Evolutionary conservation across 1,140 invertebrate genomes (phyloP).

Genomic region (Oryctes rhinoceros): DNA sequence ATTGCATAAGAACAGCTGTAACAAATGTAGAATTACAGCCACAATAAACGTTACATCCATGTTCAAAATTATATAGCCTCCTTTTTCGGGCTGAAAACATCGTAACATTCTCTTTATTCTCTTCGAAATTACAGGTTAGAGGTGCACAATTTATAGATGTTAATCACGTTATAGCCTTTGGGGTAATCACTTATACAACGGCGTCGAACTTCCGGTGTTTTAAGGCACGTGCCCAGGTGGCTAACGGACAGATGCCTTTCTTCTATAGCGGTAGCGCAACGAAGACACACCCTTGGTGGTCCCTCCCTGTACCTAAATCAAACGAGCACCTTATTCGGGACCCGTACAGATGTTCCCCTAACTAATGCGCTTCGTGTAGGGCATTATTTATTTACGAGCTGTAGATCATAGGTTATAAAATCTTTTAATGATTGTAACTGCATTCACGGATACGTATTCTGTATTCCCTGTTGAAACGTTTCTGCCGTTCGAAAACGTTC

Average conservation of each 20-base stretch:
- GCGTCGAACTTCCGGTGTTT: constrained; percentile 3
- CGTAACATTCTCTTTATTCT: background rate
- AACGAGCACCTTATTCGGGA: too few relatives aligned
- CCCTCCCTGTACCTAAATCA: background rate
- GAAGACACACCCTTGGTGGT: background rate
- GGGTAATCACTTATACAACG: background rate
- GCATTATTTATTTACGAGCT: too few relatives aligned
- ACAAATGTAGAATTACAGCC: too few relatives aligned
- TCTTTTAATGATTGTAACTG: too few relatives aligned
- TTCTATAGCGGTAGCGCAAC: background rate
- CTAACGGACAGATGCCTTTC: background rate
- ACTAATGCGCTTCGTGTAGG: too few relatives aligned
- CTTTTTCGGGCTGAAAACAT: background rate
- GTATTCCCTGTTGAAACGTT: too few relatives aligned
- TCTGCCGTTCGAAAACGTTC: too few relatives aligned
- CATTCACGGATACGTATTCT: too few relatives aligned
- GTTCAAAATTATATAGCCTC: background rate
- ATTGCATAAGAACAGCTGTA: too few relatives aligned
- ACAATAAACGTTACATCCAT: background rate
- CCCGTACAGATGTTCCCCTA: too few relatives aligned
- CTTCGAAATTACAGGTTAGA: background rate
- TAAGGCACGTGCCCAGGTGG: constrained; percentile 12
- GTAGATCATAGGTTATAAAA: too few relatives aligned
- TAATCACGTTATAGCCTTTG: background rate
- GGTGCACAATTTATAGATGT: background rate